These are phyloP conservation scores for Seladonia tumulorum DNA, from an alignment of 2,888 invertebrate genomes.

Conservation along the genomic window DNA sequence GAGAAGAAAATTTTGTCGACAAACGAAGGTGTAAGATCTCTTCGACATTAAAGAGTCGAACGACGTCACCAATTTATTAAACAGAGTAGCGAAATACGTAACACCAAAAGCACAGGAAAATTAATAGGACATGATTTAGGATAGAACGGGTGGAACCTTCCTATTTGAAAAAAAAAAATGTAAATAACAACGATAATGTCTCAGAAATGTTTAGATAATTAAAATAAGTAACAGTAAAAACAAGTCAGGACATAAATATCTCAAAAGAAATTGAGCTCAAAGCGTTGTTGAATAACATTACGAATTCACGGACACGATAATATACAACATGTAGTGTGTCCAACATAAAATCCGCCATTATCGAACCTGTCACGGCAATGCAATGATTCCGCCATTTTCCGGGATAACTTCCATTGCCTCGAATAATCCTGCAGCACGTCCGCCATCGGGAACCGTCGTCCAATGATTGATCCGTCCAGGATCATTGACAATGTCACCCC, in stretches of 20 bases:
- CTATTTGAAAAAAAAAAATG: no score
- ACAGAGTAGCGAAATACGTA: no score
- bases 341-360: neutral
- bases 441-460: neutral
- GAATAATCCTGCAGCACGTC: neutral
- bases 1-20: neutral
- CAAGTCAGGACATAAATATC: neutral
- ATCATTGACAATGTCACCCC: slow-evolving; percentile 30
- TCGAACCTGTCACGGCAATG: neutral
- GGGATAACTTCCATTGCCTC: neutral
- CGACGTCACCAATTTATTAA: no score
- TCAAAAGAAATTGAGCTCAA: no score
- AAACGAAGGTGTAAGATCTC: neutral
- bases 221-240: no score
- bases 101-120: no score
- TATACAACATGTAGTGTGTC: neutral
- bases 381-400: neutral
- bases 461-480: slow-evolving; percentile 15
- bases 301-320: neutral
- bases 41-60: neutral
- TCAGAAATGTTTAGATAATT: no score
- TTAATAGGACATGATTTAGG: no score
- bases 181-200: no score
- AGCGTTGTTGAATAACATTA: neutral
- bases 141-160: no score